These are phyloP conservation scores for Tortrix viridana DNA, from an alignment of 2,888 invertebrate species.

Conservation along the genomic window DNA sequence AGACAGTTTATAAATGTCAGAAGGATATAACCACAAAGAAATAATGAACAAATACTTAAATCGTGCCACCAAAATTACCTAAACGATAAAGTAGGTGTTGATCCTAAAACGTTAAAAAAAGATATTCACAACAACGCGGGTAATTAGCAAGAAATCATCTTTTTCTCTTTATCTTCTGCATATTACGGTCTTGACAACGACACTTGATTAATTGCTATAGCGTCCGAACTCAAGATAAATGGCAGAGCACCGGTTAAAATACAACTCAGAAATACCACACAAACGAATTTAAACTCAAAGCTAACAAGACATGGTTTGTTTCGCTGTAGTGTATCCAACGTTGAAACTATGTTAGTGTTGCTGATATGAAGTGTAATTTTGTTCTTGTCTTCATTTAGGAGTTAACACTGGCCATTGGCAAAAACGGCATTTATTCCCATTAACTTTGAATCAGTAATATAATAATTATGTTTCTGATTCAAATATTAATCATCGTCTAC, in stretches of 20 bases:
- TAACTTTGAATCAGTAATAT: slow-evolving; percentile 22
- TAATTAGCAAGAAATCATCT: slow-evolving; percentile 81
- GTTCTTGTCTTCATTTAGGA: slow-evolving; percentile 59
- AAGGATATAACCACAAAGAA: slow-evolving; percentile 44
- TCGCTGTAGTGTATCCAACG: slow-evolving; percentile 42
- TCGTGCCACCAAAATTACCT: slow-evolving; percentile 18
- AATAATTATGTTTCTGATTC: slow-evolving; percentile 8
- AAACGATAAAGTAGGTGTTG: slow-evolving; percentile 60
- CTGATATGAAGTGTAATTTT: slow-evolving; percentile 73
- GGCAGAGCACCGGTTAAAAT: slow-evolving; percentile 42
- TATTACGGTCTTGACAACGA: slow-evolving; percentile 77
- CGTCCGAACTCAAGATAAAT: slow-evolving; percentile 77
- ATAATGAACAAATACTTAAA: slow-evolving; percentile 57
- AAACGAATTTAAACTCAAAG: slow-evolving; percentile 54
- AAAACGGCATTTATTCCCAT: slow-evolving; percentile 47
- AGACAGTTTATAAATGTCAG: background rate
- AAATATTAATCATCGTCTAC: no score
- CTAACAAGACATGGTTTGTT: slow-evolving; percentile 51
- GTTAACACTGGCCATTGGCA: slow-evolving; percentile 44
- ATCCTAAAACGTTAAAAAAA: slow-evolving; percentile 61
- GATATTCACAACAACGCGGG: slow-evolving; percentile 62
- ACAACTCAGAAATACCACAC: slow-evolving; percentile 31
- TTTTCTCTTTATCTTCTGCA: slow-evolving; percentile 75
- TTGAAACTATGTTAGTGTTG: slow-evolving; percentile 68
- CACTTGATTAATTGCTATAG: slow-evolving; percentile 79